phyloP scores from a whole-genome alignment of 2,888 invertebrate genomes.

The Pocota personata region DNA sequence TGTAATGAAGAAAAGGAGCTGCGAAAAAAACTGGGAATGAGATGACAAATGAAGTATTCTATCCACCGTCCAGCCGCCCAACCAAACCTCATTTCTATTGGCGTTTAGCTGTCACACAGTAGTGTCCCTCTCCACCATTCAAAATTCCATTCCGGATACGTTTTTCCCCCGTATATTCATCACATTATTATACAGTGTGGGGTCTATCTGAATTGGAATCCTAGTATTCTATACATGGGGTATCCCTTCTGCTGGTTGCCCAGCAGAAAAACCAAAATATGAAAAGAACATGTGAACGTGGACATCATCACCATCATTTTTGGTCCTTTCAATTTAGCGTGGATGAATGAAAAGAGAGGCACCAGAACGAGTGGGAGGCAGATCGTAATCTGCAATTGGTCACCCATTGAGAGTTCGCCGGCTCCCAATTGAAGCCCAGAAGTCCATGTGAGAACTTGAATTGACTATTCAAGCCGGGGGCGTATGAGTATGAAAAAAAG shows the following conservation, averaged over 20 bases:
- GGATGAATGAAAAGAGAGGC: constrained; percentile 23
- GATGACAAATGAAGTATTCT: constrained; percentile 65
- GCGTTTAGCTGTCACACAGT: constrained; percentile 64
- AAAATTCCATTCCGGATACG: constrained; percentile 64
- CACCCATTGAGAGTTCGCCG: constrained; percentile 67
- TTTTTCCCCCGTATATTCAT: constrained; percentile 57
- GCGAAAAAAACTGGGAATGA: constrained; percentile 3
- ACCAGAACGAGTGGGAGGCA: not conserved
- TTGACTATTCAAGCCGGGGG: constrained; percentile 60
- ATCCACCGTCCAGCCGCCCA: not conserved
- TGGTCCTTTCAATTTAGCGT: constrained; percentile 28
- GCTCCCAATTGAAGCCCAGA: constrained; percentile 48
- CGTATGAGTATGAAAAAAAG: constrained; percentile 21
- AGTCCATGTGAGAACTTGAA: constrained; percentile 49
- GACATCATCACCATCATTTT: constrained; percentile 68
- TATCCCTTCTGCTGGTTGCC: constrained; percentile 17
- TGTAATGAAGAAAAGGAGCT: constrained; percentile 40
- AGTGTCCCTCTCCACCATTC: constrained; percentile 58
- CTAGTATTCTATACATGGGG: constrained; percentile 58
- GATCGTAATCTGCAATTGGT: constrained; percentile 72
- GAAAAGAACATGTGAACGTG: constrained; percentile 59
- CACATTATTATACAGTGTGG: constrained; percentile 60
- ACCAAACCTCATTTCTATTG: constrained; percentile 42
- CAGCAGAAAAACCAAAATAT: constrained; percentile 8
- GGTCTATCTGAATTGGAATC: constrained; percentile 6